Evolutionary conservation across 2,797 vertebrate genomes (phyloP).

Genomic region (Onychomys torridus): DNA sequence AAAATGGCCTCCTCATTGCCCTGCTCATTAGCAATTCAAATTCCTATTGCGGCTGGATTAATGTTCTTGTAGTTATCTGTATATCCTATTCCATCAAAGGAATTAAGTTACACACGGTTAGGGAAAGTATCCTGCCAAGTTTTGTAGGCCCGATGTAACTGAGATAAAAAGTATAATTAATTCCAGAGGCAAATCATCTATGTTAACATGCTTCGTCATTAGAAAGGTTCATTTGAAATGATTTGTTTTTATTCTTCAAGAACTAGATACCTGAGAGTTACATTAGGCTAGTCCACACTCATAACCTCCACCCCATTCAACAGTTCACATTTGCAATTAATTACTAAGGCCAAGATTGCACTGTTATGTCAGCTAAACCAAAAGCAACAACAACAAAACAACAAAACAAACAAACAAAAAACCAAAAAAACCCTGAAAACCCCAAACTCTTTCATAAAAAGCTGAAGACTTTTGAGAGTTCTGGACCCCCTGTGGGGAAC

Average conservation of each 20-base stretch:
- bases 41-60: background rate
- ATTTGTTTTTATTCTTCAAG: conserved; percentile 17
- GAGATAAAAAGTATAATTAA: background rate
- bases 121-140: background rate
- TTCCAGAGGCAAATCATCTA: background rate
- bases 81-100: conserved; percentile 4
- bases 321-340: background rate
- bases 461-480: background rate
- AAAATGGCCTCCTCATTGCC: background rate
- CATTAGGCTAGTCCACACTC: background rate
- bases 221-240: conserved; percentile 16
- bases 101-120: background rate
- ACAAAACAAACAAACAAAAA: too few relatives aligned
- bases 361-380: background rate
- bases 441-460: background rate
- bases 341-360: background rate
- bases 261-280: background rate
- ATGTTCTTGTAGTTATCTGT: background rate
- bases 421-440: too few relatives aligned
- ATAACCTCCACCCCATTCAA: background rate
- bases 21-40: background rate
- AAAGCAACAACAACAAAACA: background rate
- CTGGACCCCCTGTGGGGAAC: background rate
- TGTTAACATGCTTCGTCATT: background rate
- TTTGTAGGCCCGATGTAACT: background rate